phyloP scores from a whole-genome alignment of 2,888 invertebrate species.

The Pyrrhosoma nymphula region DNA sequence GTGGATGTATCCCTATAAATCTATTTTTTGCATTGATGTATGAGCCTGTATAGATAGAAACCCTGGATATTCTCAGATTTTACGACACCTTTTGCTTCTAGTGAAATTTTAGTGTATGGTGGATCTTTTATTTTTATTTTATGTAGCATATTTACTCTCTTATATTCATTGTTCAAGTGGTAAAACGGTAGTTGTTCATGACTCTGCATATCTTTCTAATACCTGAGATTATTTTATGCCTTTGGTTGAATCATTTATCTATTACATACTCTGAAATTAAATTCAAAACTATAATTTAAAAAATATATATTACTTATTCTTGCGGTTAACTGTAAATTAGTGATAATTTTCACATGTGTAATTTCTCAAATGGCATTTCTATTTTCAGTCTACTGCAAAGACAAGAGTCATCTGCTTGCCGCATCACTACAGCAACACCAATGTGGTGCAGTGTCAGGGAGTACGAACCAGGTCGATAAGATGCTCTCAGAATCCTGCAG shows the following conservation, averaged over 20 bases:
- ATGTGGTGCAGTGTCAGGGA: background rate
- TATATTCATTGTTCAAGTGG: background rate
- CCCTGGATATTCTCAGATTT: background rate
- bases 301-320: background rate
- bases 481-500: slow-evolving; percentile 28
- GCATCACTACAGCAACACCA: slow-evolving; percentile 35
- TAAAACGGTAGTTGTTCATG: background rate
- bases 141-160: background rate
- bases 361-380: background rate
- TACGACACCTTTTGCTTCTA: background rate
- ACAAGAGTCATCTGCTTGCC: slow-evolving; percentile 61
- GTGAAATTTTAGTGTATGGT: background rate
- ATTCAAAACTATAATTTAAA: background rate
- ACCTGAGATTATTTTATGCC: background rate
- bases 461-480: background rate
- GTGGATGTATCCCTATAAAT: background rate
- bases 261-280: background rate
- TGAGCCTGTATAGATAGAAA: background rate
- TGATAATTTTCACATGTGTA: background rate
- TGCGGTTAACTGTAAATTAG: background rate
- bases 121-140: background rate
- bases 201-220: background rate
- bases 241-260: background rate
- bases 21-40: background rate
- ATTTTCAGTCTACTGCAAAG: slow-evolving; percentile 46